These are phyloP conservation scores for Avahi laniger DNA, from an alignment of 2,797 vertebrate species.

Conservation along the genomic window DNA sequence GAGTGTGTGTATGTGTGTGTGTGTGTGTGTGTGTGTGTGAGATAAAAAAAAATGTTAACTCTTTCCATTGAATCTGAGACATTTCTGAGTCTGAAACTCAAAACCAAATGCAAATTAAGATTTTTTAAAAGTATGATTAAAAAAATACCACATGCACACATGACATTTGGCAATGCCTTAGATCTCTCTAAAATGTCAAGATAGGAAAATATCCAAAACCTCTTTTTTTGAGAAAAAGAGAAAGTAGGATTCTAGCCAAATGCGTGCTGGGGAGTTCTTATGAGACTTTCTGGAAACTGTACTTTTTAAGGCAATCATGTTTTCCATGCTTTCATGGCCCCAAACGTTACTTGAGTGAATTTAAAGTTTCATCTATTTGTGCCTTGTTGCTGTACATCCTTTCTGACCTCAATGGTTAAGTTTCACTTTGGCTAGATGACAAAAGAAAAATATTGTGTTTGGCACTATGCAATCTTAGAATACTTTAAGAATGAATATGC, in stretches of 20 bases:
- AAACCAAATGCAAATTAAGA: conserved; percentile 61
- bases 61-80: conserved; percentile 58
- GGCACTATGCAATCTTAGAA: background rate
- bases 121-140: conserved; percentile 45
- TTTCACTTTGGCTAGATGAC: conserved; percentile 73
- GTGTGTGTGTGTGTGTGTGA: no score
- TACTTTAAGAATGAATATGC: conserved; percentile 40
- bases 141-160: background rate
- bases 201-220: conserved; percentile 61
- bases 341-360: conserved; percentile 56
- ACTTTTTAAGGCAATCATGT: conserved; percentile 68
- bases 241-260: conserved; percentile 59
- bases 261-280: conserved; percentile 59
- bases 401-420: conserved; percentile 52
- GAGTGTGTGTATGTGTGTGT: no score
- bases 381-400: conserved; percentile 57
- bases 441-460: conserved; percentile 74
- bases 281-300: conserved; percentile 49
- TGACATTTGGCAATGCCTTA: conserved; percentile 44
- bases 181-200: conserved; percentile 60
- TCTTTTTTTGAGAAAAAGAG: conserved; percentile 14
- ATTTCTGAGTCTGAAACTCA: conserved; percentile 46
- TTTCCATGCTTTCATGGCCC: conserved; percentile 65
- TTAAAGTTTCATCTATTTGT: conserved; percentile 59
- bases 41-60: conserved; percentile 64